phyloP scores from a whole-genome alignment of 2,888 invertebrate genomes.

The Pachymerium ferrugineum region DNA sequence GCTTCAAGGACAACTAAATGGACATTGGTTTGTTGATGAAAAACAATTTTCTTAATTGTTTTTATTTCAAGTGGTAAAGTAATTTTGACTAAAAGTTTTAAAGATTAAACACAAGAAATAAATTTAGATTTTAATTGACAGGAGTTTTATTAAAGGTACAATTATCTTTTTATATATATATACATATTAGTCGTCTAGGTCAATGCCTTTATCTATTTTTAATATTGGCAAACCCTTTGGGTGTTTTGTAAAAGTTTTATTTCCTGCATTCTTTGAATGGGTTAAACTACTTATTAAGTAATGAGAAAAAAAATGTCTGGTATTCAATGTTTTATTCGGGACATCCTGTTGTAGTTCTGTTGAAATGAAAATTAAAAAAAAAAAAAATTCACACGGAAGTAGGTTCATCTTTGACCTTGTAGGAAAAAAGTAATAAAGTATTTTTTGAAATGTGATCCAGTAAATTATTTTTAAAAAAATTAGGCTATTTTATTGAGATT shows the following conservation, averaged over 20 bases:
- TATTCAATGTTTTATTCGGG: background rate
- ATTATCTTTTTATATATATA: background rate
- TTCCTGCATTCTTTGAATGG: background rate
- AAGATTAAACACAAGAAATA: too few species aligned
- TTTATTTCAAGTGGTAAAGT: too few species aligned
- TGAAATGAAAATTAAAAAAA: background rate
- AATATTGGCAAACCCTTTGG: background rate
- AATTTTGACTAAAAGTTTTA: background rate
- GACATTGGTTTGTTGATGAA: background rate
- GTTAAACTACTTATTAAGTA: conserved; percentile 5
- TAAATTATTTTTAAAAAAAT: too few species aligned
- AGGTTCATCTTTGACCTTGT: too few species aligned
- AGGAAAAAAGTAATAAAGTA: too few species aligned
- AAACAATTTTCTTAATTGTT: conserved; percentile 19
- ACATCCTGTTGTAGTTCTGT: background rate
- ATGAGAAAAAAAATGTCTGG: background rate
- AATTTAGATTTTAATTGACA: background rate
- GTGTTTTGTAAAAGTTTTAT: conserved; percentile 4
- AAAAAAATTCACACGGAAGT: too few species aligned
- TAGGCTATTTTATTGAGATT: too few species aligned
- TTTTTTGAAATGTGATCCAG: too few species aligned
- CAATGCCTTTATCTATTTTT: conserved; percentile 25
- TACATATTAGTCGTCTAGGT: background rate
- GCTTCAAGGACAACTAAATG: conserved; percentile 18
- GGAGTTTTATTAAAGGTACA: background rate